Evolutionary conservation across 1,140 invertebrate species (phyloP).

Genomic region (Octopus bimaculoides): DNA sequence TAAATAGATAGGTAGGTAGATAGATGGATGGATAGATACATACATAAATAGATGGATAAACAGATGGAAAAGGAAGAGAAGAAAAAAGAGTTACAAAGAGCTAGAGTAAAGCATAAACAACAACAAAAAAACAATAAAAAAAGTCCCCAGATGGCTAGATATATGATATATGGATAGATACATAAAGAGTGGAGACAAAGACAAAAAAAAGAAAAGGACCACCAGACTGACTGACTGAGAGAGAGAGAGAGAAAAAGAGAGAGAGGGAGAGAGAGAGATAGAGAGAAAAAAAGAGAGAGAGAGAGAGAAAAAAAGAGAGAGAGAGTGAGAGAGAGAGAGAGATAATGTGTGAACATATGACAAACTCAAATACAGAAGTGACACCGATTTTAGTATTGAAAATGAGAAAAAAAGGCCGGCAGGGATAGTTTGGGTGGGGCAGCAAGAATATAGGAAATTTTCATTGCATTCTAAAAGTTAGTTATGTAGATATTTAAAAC

Average conservation of each 20-base stretch:
- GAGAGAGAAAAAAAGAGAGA: not conserved
- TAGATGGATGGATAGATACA: not conserved
- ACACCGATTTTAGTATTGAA: too few species aligned
- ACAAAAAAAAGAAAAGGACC: not conserved
- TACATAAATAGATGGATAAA: not conserved
- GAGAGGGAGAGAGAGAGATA: slow-evolving; percentile 2
- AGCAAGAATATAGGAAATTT: too few species aligned
- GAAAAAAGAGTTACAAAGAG: not conserved
- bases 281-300: slow-evolving; percentile 6
- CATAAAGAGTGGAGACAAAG: not conserved
- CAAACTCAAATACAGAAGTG: too few species aligned
- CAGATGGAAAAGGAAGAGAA: not conserved
- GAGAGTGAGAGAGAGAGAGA: not conserved
- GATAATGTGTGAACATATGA: not conserved
- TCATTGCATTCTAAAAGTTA: too few species aligned
- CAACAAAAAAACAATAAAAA: not conserved
- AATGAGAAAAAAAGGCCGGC: too few species aligned
- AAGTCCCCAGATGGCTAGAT: not conserved
- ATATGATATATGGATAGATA: not conserved
- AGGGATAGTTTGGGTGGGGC: too few species aligned
- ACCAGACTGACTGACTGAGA: not conserved
- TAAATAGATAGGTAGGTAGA: too few species aligned
- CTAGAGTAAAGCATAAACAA: not conserved
- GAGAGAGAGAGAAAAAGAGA: not conserved
- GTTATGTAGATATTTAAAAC: not conserved